Base-by-base conservation (phyloP, 2,888 invertebrate species). In the Operophtera brumata region DNA sequence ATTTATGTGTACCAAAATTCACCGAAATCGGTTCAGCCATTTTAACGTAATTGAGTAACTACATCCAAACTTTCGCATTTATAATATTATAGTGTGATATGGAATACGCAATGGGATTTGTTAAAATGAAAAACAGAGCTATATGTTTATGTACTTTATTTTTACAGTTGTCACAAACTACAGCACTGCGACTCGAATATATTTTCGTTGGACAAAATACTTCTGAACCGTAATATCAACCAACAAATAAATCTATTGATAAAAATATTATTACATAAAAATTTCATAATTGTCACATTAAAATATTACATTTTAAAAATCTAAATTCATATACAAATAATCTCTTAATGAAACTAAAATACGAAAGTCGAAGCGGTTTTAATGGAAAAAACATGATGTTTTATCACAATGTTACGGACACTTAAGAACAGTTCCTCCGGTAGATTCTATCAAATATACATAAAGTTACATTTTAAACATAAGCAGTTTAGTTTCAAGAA, bases 381-480 rank as follows among this genome's bases (percentile, higher is more conserved):
- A 69, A 83, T 85, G 86, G 89, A 85, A 89, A 84, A 84, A 84
- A 82, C 82, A 80, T 84, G 78, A 84, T 79, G 84, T 84, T 83
- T 84, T 89, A 90, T 90, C 89, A 90, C 89, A 90, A 88, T 83
- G 82, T 86, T 87, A 88, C 82, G 85, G 88, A 86, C 83, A 82
- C 81, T 75, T 78, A 62, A 48, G 45, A 55, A 53, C 57, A 75
- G 78, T 77, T 84, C 84, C 81, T 59, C 77, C 82, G 81, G 84
- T 82, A 82, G 81, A 80, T 82, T 85, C 83, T 83, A 81, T 78
- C 82, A 86, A 88, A 87, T 88, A 87, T 88, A 89, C 87, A 88
- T 86, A 86, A 79, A 87, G 85, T 84, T 86, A 86, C 75, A 80
- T 80, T 80, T 74, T 81, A 82, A 82, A 83, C 73, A 75, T 82